These are phyloP conservation scores for Coelinius sp. DNA, from an alignment of 2,888 invertebrate species.

Conservation along the genomic window DNA sequence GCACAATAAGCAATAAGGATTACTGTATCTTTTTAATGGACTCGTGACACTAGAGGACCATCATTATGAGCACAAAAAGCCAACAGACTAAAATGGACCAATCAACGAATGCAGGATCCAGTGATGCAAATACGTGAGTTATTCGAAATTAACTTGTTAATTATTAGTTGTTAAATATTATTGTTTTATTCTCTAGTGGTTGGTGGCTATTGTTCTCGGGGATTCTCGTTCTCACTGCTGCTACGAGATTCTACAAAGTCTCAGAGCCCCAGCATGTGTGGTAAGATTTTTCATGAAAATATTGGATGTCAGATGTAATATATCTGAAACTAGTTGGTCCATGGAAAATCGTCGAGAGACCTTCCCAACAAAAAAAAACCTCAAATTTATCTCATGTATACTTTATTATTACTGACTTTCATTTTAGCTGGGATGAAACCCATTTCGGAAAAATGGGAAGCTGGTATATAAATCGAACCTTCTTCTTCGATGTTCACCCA, in stretches of 20 bases:
- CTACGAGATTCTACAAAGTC: constrained; percentile 90
- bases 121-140: not conserved
- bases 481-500: constrained; percentile 98
- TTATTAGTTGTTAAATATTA: not conserved
- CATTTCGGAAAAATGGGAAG: constrained; percentile 99
- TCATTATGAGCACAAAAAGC: not conserved
- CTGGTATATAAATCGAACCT: constrained; percentile 97
- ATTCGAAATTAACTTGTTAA: not conserved
- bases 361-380: not conserved
- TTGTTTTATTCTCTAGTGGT: constrained; percentile 60
- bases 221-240: constrained; percentile 78
- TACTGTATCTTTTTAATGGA: not conserved
- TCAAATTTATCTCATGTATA: too few relatives aligned
- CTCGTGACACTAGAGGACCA: not conserved
- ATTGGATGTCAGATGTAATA: too few relatives aligned
- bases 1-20: not conserved
- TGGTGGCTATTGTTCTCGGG: constrained; percentile 81
- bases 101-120: not conserved
- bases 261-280: constrained; percentile 94
- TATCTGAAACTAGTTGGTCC: too few relatives aligned
- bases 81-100: not conserved
- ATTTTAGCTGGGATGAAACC: constrained; percentile 94
- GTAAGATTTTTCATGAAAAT: constrained; percentile 75
- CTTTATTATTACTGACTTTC: constrained; percentile 35
- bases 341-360: too few relatives aligned